phyloP scores from a whole-genome alignment of 1,140 invertebrate species.

The Leptoteleia sp. region DNA sequence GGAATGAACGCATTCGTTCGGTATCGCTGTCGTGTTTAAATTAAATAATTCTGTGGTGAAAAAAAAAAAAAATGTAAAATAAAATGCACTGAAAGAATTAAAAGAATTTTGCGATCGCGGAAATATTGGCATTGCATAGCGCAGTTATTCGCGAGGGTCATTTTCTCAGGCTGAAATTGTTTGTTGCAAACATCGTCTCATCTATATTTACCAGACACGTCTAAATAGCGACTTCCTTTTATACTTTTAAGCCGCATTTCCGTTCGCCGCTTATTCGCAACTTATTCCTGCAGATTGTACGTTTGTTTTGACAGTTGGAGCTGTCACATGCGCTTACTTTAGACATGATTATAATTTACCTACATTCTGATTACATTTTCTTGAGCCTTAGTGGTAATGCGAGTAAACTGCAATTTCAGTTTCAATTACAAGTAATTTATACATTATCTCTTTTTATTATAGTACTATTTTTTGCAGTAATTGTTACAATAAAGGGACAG shows the following conservation, averaged over 20 bases:
- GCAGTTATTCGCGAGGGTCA: conserved; percentile 10
- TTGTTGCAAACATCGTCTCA: conserved; percentile 10
- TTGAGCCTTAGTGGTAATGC: too few relatives aligned
- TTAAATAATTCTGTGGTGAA: too few relatives aligned
- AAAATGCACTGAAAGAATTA: background rate
- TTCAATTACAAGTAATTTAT: too few relatives aligned
- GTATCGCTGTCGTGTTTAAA: background rate
- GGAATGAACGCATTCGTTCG: background rate
- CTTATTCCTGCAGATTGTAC: background rate
- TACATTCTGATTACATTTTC: background rate
- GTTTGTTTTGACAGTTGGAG: background rate
- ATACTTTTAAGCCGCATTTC: conserved; percentile 2
- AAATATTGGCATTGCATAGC: background rate
- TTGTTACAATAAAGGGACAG: too few relatives aligned
- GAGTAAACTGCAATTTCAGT: too few relatives aligned
- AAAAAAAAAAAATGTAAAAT: background rate
- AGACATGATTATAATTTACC: background rate
- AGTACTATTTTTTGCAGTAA: too few relatives aligned
- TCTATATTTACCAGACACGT: conserved; percentile 16
- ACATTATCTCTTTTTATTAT: too few relatives aligned
- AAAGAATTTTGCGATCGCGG: conserved; percentile 11
- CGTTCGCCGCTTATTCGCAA: background rate
- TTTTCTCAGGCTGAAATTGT: conserved; percentile 19
- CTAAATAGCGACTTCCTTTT: conserved; percentile 4
- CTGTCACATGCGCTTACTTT: background rate